Conservation (phyloP, 2,888 invertebrate genomes). For the Agrotis ipsilon region DNA sequence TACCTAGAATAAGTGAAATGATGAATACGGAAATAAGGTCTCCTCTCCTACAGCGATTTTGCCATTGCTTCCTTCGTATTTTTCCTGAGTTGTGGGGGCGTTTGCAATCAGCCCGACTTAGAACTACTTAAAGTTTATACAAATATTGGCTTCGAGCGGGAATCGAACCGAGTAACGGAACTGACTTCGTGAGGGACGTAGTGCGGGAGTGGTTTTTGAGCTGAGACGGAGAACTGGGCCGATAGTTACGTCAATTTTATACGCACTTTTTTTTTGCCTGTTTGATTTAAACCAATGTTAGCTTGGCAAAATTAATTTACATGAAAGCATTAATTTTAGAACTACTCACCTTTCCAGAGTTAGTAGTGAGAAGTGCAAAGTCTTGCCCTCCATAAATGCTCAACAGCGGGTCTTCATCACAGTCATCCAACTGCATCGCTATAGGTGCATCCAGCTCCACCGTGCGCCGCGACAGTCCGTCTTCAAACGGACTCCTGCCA, state of each 20-base stretch:
- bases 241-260: no score
- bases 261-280: no score
- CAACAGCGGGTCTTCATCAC: constrained; percentile 95
- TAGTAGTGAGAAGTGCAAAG: constrained; percentile 96
- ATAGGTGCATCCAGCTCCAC: constrained; percentile 88
- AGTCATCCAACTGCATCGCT: constrained; percentile 91
- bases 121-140: no score
- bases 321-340: neutral
- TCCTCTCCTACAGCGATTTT: no score
- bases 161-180: neutral
- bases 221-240: neutral
- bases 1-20: constrained; percentile 85
- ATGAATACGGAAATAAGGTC: neutral
- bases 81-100: no score
- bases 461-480: constrained; percentile 74
- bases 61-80: neutral
- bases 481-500: constrained; percentile 85
- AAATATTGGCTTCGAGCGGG: no score
- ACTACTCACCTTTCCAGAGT: constrained; percentile 94
- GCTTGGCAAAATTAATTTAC: neutral
- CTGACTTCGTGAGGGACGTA: no score
- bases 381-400: constrained; percentile 97
- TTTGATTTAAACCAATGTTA: neutral
- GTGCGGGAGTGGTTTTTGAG: neutral
- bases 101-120: neutral